Base-by-base conservation (phyloP, 2,113 vertebrate genomes). In the Hyperoodon ampullatus region DNA sequence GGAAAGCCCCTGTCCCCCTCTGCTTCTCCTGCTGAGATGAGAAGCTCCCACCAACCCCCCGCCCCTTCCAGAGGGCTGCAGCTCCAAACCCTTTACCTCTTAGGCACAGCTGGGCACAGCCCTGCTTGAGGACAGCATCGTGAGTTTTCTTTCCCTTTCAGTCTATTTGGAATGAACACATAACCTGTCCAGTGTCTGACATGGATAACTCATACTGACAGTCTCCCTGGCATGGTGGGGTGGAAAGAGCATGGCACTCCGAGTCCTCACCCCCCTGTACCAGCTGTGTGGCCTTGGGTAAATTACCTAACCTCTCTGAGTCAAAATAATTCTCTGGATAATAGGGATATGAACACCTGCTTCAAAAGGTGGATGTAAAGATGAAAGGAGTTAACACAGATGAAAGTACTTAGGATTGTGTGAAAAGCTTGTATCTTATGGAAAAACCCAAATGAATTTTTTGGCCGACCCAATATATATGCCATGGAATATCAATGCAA, bases 201-300 rank as follows among this genome's bases (percentile, higher is more conserved):
- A 7, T 5, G 6, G 16, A 6, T 5, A 53, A 11, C 14, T 70
- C 47, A 33, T 6, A 24, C 55, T 21, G 61, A 71, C 0, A 2
- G 82, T 77, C n/a, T 91, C 68, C 3, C 13, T 6, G 53, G 47
- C 13, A 4, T 0, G 2, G 85, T 39, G 3, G 4, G 23, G 8
- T 15, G 39, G 21, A 53, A 42, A 42, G 30, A 58, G 60, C 53
- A 35, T 35, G 7, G 24, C 4, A 39, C 9, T 3, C 3, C 1
- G 21, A 65, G 39, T 61, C 82, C 24, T 53, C 12, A 0, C 71
- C 39, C 26, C 33, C 6, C 1, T 23, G 39, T 42, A 39, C 75
- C 12, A 42, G 15, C 90, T 80, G 44, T 30, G 72, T 63, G 83
- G 74, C 42, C 70, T 85, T 24, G 23, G 58, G 33, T 7, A n/a